These are phyloP conservation scores for Penaeus monodon DNA, from an alignment of 2,888 invertebrate genomes.

Conservation along the genomic window DNA sequence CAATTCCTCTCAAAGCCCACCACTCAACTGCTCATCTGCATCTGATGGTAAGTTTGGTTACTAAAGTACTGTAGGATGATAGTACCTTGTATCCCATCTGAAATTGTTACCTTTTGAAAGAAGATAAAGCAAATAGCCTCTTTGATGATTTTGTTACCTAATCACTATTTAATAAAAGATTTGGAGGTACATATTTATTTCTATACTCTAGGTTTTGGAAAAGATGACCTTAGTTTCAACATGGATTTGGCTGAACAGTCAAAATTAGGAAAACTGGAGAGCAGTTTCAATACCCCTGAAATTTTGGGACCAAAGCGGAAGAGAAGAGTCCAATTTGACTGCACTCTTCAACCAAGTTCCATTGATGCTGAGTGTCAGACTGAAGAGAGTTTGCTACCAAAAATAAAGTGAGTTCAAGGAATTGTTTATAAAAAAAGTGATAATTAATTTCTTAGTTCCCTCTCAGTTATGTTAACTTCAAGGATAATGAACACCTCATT, in stretches of 20 bases:
- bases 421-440: too few relatives aligned
- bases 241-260: constrained; percentile 43
- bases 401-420: constrained; percentile 33
- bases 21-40: neutral
- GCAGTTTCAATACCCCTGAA: neutral
- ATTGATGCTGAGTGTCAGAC: constrained; percentile 52
- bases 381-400: constrained; percentile 30
- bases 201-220: constrained; percentile 38
- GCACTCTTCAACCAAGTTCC: neutral
- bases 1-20: too few relatives aligned
- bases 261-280: constrained; percentile 11
- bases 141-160: too few relatives aligned
- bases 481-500: too few relatives aligned
- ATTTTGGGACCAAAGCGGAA: constrained; percentile 4
- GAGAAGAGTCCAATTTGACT: constrained; percentile 27
- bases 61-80: too few relatives aligned
- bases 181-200: neutral
- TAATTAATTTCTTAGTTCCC: too few relatives aligned
- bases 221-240: constrained; percentile 23
- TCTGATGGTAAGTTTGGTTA: neutral
- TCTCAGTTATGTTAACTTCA: too few relatives aligned
- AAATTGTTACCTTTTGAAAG: too few relatives aligned
- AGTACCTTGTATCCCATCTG: too few relatives aligned
- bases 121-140: too few relatives aligned
- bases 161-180: too few relatives aligned